Percentiles rank a stretch among this genome's conserved stretches.
Evolutionary conservation across 2,797 vertebrate genomes (phyloP).

Genomic region (Astyanax mexicanus): DNA sequence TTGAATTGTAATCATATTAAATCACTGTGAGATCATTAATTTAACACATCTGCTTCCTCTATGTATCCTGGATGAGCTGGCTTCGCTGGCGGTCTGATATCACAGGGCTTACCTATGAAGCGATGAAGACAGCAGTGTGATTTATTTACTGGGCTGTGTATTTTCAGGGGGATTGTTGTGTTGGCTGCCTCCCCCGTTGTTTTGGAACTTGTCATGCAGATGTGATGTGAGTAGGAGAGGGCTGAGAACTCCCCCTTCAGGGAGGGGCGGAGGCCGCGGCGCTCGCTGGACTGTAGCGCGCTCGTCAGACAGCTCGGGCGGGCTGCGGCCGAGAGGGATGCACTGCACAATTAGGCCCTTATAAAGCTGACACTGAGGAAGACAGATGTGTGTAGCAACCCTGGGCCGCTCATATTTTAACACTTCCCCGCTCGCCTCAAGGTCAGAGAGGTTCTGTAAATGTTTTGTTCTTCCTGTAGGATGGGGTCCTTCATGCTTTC

Average conservation of each 20-base stretch:
- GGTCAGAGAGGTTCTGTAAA: conserved; percentile 28
- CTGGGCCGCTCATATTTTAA: conserved; percentile 16
- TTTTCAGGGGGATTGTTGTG: not conserved
- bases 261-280: not conserved
- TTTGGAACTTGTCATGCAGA: conserved; percentile 13
- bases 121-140: not conserved
- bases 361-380: conserved; percentile 42
- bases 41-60: not conserved
- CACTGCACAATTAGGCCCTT: conserved; percentile 22
- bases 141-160: not conserved
- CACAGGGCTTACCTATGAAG: not conserved
- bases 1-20: not conserved
- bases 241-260: conserved; percentile 4
- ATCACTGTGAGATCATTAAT: not conserved
- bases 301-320: conserved; percentile 8
- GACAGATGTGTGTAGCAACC: conserved; percentile 20
- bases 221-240: conserved; percentile 1
- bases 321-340: conserved; percentile 3
- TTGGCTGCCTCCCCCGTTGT: not conserved
- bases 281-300: not conserved
- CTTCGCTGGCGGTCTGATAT: not conserved
- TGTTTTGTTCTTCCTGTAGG: not conserved
- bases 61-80: not conserved
- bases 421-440: conserved; percentile 9
- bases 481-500: not conserved